These are phyloP conservation scores for Leiothrix lutea DNA, from an alignment of 2,113 vertebrate species.

Conservation along the genomic window DNA sequence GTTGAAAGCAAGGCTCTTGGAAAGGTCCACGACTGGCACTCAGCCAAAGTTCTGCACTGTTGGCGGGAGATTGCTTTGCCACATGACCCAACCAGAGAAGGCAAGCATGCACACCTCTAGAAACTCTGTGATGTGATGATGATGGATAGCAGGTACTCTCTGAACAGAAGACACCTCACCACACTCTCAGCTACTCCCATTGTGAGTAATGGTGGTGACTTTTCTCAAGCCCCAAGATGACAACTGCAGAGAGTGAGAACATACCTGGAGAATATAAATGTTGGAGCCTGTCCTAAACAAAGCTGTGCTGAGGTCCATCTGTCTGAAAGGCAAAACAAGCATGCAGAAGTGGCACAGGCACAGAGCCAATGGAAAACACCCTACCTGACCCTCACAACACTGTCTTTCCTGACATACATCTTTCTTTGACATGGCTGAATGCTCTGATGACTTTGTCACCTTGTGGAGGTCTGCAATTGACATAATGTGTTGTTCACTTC, in stretches of 20 bases:
- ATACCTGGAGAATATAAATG: background rate
- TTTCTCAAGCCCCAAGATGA: background rate
- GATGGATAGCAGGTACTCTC: background rate
- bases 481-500: slow-evolving; percentile 19
- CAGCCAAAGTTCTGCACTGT: background rate
- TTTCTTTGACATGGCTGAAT: slow-evolving; percentile 6
- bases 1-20: background rate
- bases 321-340: slow-evolving; percentile 56
- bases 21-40: background rate
- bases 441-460: background rate
- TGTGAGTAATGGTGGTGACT: background rate
- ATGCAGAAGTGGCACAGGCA: slow-evolving; percentile 45
- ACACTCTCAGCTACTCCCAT: background rate
- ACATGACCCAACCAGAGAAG: background rate
- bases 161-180: background rate
- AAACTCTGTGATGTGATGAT: background rate
- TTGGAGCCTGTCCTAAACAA: background rate
- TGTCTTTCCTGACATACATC: background rate
- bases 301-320: slow-evolving; percentile 40
- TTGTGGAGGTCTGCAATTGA: background rate
- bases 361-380: background rate
- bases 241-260: background rate
- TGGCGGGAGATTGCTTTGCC: background rate
- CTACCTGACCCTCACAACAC: slow-evolving; percentile 29
- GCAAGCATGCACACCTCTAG: background rate